Conservation (phyloP, 1,140 invertebrate species). For the Thaumetopoea pityocampa region DNA sequence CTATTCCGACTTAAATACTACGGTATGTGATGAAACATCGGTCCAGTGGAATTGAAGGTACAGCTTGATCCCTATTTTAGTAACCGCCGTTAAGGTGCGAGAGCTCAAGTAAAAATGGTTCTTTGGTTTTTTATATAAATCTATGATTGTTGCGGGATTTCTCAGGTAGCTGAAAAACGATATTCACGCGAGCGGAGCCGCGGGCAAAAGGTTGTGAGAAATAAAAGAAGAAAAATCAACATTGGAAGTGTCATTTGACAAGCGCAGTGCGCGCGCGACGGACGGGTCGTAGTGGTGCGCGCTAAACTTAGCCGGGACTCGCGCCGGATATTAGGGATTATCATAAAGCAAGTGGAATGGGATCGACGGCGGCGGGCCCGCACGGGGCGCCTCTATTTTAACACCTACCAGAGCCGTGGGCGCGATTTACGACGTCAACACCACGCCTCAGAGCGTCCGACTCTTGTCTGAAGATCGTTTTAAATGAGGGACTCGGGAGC, state of each 20-base stretch:
- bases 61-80: no score
- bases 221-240: conserved; percentile 19
- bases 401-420: conserved; percentile 59
- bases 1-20: no score
- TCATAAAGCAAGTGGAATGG: conserved; percentile 63
- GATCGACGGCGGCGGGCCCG: conserved; percentile 51
- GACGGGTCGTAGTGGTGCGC: conserved; percentile 19
- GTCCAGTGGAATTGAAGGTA: no score
- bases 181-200: no score
- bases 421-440: conserved; percentile 55
- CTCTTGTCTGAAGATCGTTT: conserved; percentile 16
- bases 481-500: conserved; percentile 27
- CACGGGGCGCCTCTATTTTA: conserved; percentile 69
- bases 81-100: no score
- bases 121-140: no score
- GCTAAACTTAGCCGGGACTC: conserved; percentile 45
- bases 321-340: conserved; percentile 68
- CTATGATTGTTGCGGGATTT: no score
- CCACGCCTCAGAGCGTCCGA: conserved; percentile 21
- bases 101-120: no score
- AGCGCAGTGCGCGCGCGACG: conserved; percentile 14
- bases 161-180: no score
- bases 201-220: no score
- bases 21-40: no score
- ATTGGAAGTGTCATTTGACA: conserved; percentile 11